Base-by-base conservation (phyloP, 2,113 vertebrate species). In the Passer montanus region DNA sequence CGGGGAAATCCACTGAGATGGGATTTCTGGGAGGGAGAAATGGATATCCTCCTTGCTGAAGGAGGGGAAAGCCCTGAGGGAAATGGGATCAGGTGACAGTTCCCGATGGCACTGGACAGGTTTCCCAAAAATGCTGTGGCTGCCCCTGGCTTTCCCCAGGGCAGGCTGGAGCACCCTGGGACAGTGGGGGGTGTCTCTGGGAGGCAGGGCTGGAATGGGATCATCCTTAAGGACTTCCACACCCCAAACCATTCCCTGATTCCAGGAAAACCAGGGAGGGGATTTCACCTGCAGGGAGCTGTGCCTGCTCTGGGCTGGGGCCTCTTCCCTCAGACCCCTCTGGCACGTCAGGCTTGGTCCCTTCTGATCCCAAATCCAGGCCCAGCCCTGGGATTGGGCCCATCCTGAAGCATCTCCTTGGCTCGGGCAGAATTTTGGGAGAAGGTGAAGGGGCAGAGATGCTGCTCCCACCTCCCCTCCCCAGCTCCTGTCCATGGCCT, bases 1-100 rank as follows among this genome's bases (percentile, higher is more conserved):
- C 13, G 0, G 30, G 39, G 31, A 59, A 75, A 75, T 46, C 19
- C 53, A 0, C 33, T 6, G 1, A 1, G 9, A 11, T 6, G 50
- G 50, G 50, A 43, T 73, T 50, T 37, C 18, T 20, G n/a, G n/a
- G n/a, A 50, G 46, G 46, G 6, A 4, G 35, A 41, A 53, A 17
- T 24, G 49, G 37, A 24, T 13, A 5, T 31, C 21, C 30, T 21
- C 30, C 53, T 33, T 10, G 2, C 46, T 43, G 24, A 14, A 31
- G 59, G 70, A 72, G 44, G 18, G 66, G 39, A 69, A 59, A 21
- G n/a, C 39, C 20, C 79, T 13, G n/a, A 7, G 62, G 31, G 6
- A 43, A 50, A 31, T 4, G 44, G 62, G 52, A 11, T 8, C 9
- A 2, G 30, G 18, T 33, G 68, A 0, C 27, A 7, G 27, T 1